Evolutionary conservation across 30 jellyfish, hydroid and myxozoan species (phyloP).

Genomic region (Aurelia coerulea): DNA sequence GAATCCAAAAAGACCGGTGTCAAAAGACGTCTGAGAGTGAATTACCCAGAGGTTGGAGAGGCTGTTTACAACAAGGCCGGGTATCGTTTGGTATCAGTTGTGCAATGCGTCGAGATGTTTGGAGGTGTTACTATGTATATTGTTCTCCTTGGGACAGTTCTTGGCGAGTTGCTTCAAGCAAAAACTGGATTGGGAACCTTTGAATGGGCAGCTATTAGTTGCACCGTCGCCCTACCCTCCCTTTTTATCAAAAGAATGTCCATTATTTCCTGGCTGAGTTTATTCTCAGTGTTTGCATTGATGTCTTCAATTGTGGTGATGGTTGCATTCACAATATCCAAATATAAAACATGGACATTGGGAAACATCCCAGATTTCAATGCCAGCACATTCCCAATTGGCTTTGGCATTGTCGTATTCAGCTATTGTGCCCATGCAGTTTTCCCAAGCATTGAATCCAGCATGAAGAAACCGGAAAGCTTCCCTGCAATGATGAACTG

Average conservation of each 20-base stretch:
- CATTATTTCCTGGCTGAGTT: conserved; percentile 91
- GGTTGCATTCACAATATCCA: conserved; percentile 82
- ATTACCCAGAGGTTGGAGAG: conserved; percentile 95
- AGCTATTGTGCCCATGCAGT: conserved; percentile 99
- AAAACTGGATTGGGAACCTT: conserved; percentile 77
- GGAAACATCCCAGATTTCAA: conserved; percentile 83
- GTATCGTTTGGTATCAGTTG: conserved; percentile 59
- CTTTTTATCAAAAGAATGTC: conserved; percentile 91
- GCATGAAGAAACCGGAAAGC: conserved; percentile 88
- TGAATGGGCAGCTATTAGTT: conserved; percentile 95
- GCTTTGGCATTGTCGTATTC: conserved; percentile 94
- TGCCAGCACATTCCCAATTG: conserved; percentile 92
- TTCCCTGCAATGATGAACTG: conserved; percentile 87
- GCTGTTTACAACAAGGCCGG: conserved; percentile 82
- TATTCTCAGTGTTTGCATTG: conserved; percentile 91
- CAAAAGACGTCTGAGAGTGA: conserved; percentile 76
- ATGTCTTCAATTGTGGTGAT: conserved; percentile 80
- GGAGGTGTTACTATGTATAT: conserved; percentile 95
- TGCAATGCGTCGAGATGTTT: conserved; percentile 87
- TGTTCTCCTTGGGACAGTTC: conserved; percentile 82
- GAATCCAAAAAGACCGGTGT: conserved; percentile 81
- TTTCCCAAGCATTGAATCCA: conserved; percentile 94
- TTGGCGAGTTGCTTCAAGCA: conserved; percentile 77
- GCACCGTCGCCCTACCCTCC: conserved; percentile 82
- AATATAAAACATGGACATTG: conserved; percentile 70